Percentiles rank a stretch among this genome's conserved stretches.
phyloP scores from a whole-genome alignment of 2,797 vertebrate genomes.

The Gymnocypris eckloni region DNA sequence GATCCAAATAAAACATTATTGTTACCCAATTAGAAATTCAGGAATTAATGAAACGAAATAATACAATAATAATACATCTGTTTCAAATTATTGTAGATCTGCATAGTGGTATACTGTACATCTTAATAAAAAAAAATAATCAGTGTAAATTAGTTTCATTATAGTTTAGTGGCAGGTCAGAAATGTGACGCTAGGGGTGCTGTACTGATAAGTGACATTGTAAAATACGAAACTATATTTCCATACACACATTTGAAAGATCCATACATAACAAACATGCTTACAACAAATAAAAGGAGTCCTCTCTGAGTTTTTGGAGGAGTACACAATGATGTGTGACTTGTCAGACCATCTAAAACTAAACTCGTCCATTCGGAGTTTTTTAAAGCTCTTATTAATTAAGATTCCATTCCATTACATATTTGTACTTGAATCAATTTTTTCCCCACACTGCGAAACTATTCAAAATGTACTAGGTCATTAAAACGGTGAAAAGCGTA shows the following conservation, averaged over 20 bases:
- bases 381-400: neutral
- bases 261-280: no score
- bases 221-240: neutral
- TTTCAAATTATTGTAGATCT: neutral
- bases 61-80: neutral
- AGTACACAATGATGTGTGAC: neutral
- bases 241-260: neutral
- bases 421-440: no score
- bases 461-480: neutral
- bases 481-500: neutral
- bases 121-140: neutral
- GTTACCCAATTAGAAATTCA: neutral
- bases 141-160: neutral
- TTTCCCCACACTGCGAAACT: no score
- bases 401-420: neutral
- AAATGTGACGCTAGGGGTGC: neutral
- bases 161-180: neutral
- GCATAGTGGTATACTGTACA: neutral
- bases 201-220: neutral
- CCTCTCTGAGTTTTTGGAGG: neutral
- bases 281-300: neutral
- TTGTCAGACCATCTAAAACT: neutral
- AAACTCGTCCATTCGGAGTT: neutral
- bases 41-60: neutral
- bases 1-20: neutral